Base-by-base conservation (phyloP, 1,140 invertebrate species). In the Diorhabda elongata region DNA sequence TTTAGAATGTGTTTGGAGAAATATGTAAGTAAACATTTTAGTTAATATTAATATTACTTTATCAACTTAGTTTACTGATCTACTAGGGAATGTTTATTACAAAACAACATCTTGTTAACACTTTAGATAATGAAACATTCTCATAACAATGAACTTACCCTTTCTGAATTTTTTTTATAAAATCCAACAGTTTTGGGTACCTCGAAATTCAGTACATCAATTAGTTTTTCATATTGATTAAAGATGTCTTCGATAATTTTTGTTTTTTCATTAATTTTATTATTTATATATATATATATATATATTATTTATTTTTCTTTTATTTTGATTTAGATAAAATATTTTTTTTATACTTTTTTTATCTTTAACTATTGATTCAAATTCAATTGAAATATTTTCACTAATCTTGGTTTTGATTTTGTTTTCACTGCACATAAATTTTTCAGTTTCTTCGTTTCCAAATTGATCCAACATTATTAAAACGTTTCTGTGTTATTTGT, bases 381-480 rank as follows among this genome's bases (percentile, higher is more conserved):
- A 45, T 1, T 47, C 52, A 5, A 5, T 45, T 3, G 45, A 64
- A 11, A 44, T 9, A 11, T 47, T 64, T n/a, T 64, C 62, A 26
- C 5, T 44, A 44, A 44, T 11, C 52, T 26, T 7, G n/a, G 3
- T 47, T 44, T 47, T 26, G 7, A 64, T 64, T 9, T 64, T 47
- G 8, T 64, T n/a, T 45, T 64, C 62, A n/a, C 26, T 42, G 8
- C 26, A 4, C 11, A 11, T 64, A 6, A 26, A 26, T 61, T 26
- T 26, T 26, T 61, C n/a, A 42, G 47, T 42, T 57, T 58, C 56
- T 4, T 66, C 64, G 7, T 66, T 43, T 6, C 11, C 56, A 6
- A 66, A 66, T 66, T 66, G 26, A 6, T 66, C 58, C 11, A 66
- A 8, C 64, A 66, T 58, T 42, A 58, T 58, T 8, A 66, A 5